Percentiles rank a stretch among this genome's conserved stretches.
These are phyloP conservation scores for Amia ocellicauda DNA, from an alignment of 2,113 vertebrate species.

Conservation along the genomic window DNA sequence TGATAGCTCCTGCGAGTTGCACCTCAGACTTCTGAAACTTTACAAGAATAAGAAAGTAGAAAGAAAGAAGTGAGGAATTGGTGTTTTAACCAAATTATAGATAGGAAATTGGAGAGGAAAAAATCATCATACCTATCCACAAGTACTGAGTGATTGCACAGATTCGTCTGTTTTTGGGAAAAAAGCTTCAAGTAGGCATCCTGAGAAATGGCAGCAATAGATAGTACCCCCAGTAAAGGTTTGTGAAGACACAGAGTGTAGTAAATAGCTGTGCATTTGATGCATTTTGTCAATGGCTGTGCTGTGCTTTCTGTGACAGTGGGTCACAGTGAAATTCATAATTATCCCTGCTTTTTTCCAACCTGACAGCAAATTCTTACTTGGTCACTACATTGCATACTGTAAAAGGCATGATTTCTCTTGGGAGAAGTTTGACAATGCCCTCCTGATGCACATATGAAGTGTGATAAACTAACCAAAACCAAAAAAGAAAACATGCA, in stretches of 20 bases:
- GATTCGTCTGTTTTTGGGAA: neutral
- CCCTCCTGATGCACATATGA: conserved; percentile 3
- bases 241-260: too few species aligned
- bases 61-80: neutral
- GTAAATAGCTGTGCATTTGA: neutral
- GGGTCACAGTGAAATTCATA: neutral
- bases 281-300: neutral
- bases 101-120: neutral
- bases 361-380: neutral
- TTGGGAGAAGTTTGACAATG: conserved; percentile 5
- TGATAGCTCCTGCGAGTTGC: neutral
- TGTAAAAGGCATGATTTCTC: neutral
- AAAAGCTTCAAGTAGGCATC: neutral
- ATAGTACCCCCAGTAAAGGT: neutral
- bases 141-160: neutral
- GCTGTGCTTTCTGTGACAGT: too few species aligned
- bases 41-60: conserved; percentile 28
- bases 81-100: neutral
- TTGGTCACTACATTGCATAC: conserved; percentile 5
- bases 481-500: too few species aligned
- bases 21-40: conserved; percentile 1
- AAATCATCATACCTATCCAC: conserved; percentile 10
- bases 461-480: too few species aligned
- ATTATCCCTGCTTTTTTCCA: neutral
- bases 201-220: neutral